Conservation (phyloP, 2,888 invertebrate species). For the Platycnemis pennipes region DNA sequence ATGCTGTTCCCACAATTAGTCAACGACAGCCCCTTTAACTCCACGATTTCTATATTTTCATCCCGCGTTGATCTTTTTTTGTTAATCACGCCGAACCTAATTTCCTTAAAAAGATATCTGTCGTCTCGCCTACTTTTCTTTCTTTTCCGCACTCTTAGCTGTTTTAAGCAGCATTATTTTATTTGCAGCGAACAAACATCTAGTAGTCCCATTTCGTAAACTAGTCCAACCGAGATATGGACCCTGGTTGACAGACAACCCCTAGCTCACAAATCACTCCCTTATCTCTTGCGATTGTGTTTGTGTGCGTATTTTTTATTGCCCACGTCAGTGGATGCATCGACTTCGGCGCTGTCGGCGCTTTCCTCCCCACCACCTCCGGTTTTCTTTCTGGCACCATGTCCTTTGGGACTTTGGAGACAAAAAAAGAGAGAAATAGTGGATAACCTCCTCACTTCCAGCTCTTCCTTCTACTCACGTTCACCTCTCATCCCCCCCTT, state of each 20-base stretch:
- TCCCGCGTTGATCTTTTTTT: too few relatives aligned
- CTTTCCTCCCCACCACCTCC: not conserved
- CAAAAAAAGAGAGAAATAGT: not conserved
- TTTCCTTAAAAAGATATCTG: too few relatives aligned
- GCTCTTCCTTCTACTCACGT: not conserved
- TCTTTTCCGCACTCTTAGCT: slow-evolving; percentile 16
- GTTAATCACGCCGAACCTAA: too few relatives aligned
- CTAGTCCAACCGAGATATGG: slow-evolving; percentile 4
- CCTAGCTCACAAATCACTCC: slow-evolving; percentile 53
- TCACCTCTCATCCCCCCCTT: not conserved
- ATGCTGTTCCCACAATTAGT: not conserved
- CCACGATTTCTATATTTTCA: too few relatives aligned
- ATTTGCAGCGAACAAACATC: not conserved
- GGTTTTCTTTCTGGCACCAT: not conserved
- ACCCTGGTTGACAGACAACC: slow-evolving; percentile 40
- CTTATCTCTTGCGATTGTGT: slow-evolving; percentile 42
- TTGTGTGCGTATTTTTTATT: not conserved
- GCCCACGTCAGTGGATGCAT: slow-evolving; percentile 6
- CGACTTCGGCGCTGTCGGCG: slow-evolving; percentile 40
- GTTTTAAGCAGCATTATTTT: not conserved
- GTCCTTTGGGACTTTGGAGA: not conserved
- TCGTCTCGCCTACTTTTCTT: not conserved
- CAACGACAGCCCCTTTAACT: not conserved
- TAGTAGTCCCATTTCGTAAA: not conserved
- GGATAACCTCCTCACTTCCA: not conserved